Percentiles rank a stretch among this genome's conserved stretches.
Conservation (phyloP, 1,140 invertebrate species). For the Berghia stephanieae region DNA sequence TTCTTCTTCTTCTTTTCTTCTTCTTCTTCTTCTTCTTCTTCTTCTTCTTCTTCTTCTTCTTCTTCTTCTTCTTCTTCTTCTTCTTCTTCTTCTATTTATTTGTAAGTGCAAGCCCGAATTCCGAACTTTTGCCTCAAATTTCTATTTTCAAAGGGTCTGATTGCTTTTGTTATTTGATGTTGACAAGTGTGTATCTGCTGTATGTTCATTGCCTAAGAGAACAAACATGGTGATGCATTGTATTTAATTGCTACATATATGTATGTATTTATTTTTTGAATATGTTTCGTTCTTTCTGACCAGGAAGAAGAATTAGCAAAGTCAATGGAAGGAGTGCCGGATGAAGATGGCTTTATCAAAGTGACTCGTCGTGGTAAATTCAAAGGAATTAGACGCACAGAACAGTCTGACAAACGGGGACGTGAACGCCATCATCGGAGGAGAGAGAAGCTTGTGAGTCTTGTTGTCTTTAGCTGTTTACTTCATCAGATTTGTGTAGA, state of each 20-base stretch:
- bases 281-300: neutral
- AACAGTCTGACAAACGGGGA: slow-evolving; percentile 20
- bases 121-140: neutral
- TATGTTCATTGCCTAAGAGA: neutral
- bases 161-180: too few relatives aligned
- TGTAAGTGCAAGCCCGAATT: neutral
- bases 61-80: neutral
- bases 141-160: neutral
- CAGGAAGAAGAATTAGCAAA: slow-evolving; percentile 26
- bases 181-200: neutral
- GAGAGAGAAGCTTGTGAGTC: slow-evolving; percentile 29
- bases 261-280: neutral
- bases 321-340: slow-evolving; percentile 19
- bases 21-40: neutral
- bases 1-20: neutral
- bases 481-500: too few relatives aligned
- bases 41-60: neutral
- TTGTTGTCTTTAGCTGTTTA: too few relatives aligned
- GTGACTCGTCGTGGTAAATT: slow-evolving; percentile 30
- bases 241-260: neutral
- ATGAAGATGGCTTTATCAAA: slow-evolving; percentile 33
- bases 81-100: slow-evolving; percentile 9
- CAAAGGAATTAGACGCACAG: slow-evolving; percentile 22
- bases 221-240: neutral
- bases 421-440: slow-evolving; percentile 17